phyloP scores from a whole-genome alignment of 2,888 invertebrate genomes.

The Mythimna lalbum region DNA sequence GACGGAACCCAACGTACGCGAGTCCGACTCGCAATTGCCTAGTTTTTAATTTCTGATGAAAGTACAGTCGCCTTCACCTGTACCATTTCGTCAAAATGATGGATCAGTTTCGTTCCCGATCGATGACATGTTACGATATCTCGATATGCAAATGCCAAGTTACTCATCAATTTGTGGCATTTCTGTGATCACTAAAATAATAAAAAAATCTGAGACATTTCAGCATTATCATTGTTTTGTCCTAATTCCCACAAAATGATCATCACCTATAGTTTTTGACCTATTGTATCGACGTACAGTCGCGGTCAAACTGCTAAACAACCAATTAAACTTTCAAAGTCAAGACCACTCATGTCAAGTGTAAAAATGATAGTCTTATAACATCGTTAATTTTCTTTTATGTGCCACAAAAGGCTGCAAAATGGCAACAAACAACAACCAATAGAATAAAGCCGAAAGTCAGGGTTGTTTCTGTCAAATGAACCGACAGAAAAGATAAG shows the following conservation, averaged over 20 bases:
- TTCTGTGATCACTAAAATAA: conserved; percentile 12
- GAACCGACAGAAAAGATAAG: conserved; percentile 53
- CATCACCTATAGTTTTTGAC: neutral
- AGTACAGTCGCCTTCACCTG: conserved; percentile 70
- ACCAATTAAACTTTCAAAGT: conserved; percentile 42
- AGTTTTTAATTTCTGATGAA: conserved; percentile 61
- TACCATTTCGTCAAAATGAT: conserved; percentile 36
- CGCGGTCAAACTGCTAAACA: conserved; percentile 27
- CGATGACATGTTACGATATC: conserved; percentile 16
- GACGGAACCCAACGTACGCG: no score
- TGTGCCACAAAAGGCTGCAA: conserved; percentile 42
- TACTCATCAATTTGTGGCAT: conserved; percentile 17
- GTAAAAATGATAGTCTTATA: conserved; percentile 18
- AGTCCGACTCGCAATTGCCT: no score
- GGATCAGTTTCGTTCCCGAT: conserved; percentile 11
- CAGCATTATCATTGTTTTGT: neutral
- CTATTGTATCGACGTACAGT: conserved; percentile 10
- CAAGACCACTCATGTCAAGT: conserved; percentile 25
- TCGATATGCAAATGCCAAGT: conserved; percentile 23
- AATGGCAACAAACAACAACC: conserved; percentile 44
- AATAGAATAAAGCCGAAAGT: conserved; percentile 71
- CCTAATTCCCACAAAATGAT: neutral
- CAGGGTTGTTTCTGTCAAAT: conserved; percentile 65
- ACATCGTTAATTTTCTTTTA: conserved; percentile 53
- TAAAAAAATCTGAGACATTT: neutral